Evolutionary conservation across 2,888 invertebrate species (phyloP).

Genomic region (Diplolepis rosae): DNA sequence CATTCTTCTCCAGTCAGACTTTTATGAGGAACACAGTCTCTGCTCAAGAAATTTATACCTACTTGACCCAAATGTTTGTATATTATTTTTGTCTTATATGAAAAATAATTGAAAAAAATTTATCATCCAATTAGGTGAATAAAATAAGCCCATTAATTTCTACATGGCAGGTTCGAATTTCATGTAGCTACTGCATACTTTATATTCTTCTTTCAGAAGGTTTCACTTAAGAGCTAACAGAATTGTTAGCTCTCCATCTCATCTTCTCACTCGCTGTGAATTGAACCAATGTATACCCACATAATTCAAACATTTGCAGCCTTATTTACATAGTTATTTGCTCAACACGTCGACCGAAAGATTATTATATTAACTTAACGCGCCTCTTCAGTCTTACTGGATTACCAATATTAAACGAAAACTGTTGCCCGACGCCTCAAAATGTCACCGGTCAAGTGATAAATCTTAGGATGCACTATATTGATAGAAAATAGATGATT

Average conservation of each 20-base stretch:
- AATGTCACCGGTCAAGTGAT: neutral
- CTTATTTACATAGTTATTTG: constrained; percentile 25
- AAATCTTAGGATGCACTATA: too few relatives aligned
- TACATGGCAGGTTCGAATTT: too few relatives aligned
- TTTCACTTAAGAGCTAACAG: neutral
- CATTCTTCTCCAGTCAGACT: neutral
- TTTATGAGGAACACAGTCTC: neutral
- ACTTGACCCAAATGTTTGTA: neutral
- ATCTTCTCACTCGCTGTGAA: constrained; percentile 14
- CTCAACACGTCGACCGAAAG: constrained; percentile 15
- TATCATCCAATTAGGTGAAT: too few relatives aligned
- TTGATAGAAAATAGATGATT: too few relatives aligned
- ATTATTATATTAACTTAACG: constrained; percentile 22
- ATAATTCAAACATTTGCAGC: neutral
- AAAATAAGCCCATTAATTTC: too few relatives aligned
- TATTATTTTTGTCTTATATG: too few relatives aligned
- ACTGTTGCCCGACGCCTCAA: neutral
- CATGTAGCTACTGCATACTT: too few relatives aligned
- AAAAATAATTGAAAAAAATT: too few relatives aligned
- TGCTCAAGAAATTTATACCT: neutral
- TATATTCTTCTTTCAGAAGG: neutral
- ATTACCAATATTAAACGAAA: neutral
- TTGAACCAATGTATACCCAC: constrained; percentile 8
- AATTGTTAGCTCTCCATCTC: constrained; percentile 16
- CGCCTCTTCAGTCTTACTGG: constrained; percentile 1